These are phyloP conservation scores for Falco berigora DNA, from an alignment of 2,797 vertebrate species.

Conservation along the genomic window DNA sequence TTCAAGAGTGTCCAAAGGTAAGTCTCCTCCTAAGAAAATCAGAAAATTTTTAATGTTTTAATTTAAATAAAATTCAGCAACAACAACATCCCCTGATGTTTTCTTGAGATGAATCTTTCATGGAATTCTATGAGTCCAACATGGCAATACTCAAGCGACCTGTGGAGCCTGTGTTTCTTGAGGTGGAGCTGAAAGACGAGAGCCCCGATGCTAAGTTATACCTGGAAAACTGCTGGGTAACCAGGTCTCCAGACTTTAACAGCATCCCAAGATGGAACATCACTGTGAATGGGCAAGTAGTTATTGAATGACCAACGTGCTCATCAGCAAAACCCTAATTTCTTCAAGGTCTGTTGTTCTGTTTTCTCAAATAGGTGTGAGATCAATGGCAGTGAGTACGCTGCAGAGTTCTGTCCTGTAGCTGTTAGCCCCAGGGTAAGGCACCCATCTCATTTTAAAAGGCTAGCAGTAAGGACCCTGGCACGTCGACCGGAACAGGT, in stretches of 20 bases:
- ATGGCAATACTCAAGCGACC: neutral
- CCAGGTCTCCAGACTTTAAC: neutral
- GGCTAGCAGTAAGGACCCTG: constrained; percentile 4
- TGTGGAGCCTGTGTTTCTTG: constrained; percentile 8
- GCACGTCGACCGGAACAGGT: neutral
- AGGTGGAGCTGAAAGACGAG: constrained; percentile 26
- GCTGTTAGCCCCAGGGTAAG: neutral
- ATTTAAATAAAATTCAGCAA: neutral
- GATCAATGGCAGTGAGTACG: neutral
- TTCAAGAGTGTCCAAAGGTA: constrained; percentile 61
- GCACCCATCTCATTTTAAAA: constrained; percentile 34
- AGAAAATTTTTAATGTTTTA: neutral
- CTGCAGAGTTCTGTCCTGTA: neutral
- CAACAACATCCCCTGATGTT: neutral
- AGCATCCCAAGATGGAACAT: constrained; percentile 30
- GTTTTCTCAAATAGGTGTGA: constrained; percentile 17
- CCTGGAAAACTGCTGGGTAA: constrained; percentile 55
- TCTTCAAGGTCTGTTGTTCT: neutral
- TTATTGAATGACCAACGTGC: neutral
- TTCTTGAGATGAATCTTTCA: constrained; percentile 25
- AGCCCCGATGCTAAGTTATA: neutral
- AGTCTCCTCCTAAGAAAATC: neutral
- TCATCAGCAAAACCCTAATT: neutral
- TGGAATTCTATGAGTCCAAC: neutral
- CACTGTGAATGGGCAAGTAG: constrained; percentile 36